Percentiles rank a stretch among this genome's conserved stretches.
phyloP scores from a whole-genome alignment of 1,140 invertebrate genomes.

The Streblospio benedicti region DNA sequence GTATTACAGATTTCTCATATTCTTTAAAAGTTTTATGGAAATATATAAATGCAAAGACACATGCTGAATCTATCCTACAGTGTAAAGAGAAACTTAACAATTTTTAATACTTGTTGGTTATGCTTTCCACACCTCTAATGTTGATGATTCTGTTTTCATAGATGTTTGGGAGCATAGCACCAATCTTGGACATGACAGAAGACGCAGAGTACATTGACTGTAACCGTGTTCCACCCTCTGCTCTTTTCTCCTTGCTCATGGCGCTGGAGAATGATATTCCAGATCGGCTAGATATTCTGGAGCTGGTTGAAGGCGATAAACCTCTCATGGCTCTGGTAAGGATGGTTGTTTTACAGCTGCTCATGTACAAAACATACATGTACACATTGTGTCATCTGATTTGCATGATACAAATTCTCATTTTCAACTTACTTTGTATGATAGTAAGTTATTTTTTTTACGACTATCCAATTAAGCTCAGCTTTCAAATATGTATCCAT shows the following conservation, averaged over 20 bases:
- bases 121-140: no score
- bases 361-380: not conserved
- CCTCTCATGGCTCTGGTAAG: conserved; percentile 81
- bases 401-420: no score
- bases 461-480: no score
- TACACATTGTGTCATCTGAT: not conserved
- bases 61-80: no score
- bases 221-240: conserved; percentile 71
- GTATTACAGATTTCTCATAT: no score
- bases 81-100: not conserved
- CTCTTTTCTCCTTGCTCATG: conserved; percentile 80
- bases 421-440: no score
- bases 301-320: conserved; percentile 90
- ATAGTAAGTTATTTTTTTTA: no score
- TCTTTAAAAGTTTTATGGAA: no score
- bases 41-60: no score
- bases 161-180: conserved; percentile 96
- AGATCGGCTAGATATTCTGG: conserved; percentile 89
- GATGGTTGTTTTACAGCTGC: not conserved
- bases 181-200: conserved; percentile 67
- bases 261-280: conserved; percentile 81
- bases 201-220: conserved; percentile 64
- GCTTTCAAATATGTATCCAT: no score
- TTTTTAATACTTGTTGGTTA: not conserved
- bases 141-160: conserved; percentile 57